These are phyloP conservation scores for Megalops cyprinoides DNA, from an alignment of 2,797 vertebrate genomes.

Conservation along the genomic window DNA sequence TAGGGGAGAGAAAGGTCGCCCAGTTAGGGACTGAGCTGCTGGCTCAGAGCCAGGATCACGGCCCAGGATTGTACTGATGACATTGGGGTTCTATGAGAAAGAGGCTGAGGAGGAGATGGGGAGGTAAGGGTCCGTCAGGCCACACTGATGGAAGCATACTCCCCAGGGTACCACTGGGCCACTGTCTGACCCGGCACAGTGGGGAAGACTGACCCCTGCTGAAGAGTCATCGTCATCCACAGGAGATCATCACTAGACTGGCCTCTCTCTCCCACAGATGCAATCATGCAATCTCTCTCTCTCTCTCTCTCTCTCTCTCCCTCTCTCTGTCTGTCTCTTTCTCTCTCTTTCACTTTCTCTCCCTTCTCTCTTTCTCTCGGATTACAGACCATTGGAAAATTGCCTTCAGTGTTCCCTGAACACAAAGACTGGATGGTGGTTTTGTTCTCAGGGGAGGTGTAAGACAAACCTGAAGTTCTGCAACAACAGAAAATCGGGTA, in stretches of 20 bases:
- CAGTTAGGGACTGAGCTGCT: too few species aligned
- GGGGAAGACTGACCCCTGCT: background rate
- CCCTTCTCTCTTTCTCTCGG: background rate
- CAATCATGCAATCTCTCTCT: background rate
- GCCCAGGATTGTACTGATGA: background rate
- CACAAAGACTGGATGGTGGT: constrained; percentile 6
- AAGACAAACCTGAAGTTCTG: background rate
- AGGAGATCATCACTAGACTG: background rate
- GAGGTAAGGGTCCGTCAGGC: constrained; percentile 28
- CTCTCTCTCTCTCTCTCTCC: too few species aligned
- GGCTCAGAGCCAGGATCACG: too few species aligned
- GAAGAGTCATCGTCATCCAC: constrained; percentile 1
- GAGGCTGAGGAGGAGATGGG: background rate
- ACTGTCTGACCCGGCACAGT: background rate
- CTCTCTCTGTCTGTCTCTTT: background rate
- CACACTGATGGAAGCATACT: background rate
- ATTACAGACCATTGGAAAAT: background rate
- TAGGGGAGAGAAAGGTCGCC: too few species aligned
- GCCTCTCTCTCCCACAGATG: background rate
- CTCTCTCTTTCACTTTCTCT: background rate
- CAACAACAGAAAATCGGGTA: background rate
- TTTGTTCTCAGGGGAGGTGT: constrained; percentile 19
- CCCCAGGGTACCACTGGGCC: background rate
- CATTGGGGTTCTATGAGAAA: background rate
- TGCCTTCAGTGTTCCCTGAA: background rate